phyloP scores from a whole-genome alignment of 2,888 invertebrate species.

The Drosophila setosimentum region DNA sequence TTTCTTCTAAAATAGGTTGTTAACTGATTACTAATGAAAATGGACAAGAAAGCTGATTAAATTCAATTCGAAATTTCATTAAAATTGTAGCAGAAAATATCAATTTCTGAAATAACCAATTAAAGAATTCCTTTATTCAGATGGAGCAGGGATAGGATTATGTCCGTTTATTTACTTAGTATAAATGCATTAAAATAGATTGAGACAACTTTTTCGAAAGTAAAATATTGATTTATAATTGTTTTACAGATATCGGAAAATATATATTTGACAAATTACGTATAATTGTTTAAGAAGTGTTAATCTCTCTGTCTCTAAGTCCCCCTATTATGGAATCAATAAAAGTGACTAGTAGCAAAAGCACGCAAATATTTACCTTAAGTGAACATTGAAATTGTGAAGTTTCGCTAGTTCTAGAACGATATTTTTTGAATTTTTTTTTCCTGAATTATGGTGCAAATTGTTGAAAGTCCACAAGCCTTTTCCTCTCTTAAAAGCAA shows the following conservation, averaged over 20 bases:
- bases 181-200: background rate
- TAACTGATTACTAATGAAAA: background rate
- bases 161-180: background rate
- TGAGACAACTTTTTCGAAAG: background rate
- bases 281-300: background rate
- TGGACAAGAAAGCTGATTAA: background rate
- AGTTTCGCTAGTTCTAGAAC: rapidly evolving
- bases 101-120: background rate
- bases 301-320: background rate
- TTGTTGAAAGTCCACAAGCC: background rate
- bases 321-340: background rate
- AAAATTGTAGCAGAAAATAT: background rate
- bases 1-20: background rate
- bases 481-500: background rate
- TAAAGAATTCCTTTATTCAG: background rate
- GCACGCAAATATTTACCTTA: background rate
- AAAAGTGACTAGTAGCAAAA: background rate
- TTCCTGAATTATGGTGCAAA: background rate
- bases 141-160: background rate
- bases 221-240: background rate
- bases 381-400: background rate
- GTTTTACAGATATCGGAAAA: background rate
- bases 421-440: background rate
- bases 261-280: background rate
- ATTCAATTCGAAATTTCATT: background rate